Evolutionary conservation across 2,113 vertebrate species (phyloP).

Genomic region (Myodes glareolus): DNA sequence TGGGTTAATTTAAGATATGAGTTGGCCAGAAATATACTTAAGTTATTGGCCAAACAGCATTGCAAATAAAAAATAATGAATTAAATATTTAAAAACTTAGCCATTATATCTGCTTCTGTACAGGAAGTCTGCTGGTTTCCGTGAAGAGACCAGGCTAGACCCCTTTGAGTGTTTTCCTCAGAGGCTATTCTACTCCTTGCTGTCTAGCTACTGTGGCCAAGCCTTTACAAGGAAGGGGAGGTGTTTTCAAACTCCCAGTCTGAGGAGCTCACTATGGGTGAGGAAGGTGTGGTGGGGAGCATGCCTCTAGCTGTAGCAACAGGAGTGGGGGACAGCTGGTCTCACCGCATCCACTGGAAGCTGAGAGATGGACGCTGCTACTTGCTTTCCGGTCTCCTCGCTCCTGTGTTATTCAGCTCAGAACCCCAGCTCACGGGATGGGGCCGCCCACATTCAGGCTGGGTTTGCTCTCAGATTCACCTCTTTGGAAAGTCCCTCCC

Average conservation of each 20-base stretch:
- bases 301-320: no score
- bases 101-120: neutral
- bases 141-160: neutral
- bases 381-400: no score
- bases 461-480: neutral
- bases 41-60: no score
- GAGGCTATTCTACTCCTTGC: neutral
- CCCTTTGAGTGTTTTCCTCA: neutral
- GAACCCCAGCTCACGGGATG: neutral
- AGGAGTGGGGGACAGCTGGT: neutral
- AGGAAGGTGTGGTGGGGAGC: neutral
- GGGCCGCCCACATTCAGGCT: neutral
- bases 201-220: neutral
- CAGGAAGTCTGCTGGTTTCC: neutral
- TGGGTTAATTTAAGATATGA: no score
- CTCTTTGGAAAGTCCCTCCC: neutral
- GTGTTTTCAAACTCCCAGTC: neutral
- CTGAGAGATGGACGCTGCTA: neutral
- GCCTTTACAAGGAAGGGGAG: neutral
- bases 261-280: no score
- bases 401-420: neutral
- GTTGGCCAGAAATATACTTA: no score
- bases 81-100: neutral
- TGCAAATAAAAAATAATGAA: neutral
- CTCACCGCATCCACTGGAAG: no score